A percentile compares a stretch with the other conserved stretches of the same genome.
phyloP scores from a whole-genome alignment of 2,113 vertebrate genomes.

The Gila orcuttii region DNA sequence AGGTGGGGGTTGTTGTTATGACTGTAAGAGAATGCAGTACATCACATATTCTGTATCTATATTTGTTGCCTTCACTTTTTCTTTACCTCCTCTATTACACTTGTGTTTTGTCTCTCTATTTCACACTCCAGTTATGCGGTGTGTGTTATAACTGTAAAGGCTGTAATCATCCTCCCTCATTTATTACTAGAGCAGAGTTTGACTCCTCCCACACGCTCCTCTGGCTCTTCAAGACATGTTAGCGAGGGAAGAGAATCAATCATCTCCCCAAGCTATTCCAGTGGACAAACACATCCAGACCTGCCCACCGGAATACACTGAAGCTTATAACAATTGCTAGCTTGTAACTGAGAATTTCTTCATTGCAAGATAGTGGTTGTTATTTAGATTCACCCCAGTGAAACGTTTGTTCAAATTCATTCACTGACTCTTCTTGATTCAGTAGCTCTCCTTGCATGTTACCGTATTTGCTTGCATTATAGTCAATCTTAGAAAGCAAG shows the following conservation, averaged over 20 bases:
- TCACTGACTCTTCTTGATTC: neutral
- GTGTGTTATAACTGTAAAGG: constrained; percentile 20
- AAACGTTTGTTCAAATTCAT: neutral
- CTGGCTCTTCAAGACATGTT: constrained; percentile 2
- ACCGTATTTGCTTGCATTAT: neutral
- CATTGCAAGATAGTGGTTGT: neutral
- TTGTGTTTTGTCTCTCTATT: constrained; percentile 7
- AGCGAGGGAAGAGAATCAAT: neutral
- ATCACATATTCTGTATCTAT: neutral
- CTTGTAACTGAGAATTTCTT: neutral
- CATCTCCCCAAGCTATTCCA: neutral
- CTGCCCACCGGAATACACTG: constrained; percentile 12
- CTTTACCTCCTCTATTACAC: neutral
- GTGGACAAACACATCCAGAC: neutral
- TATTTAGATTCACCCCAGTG: neutral
- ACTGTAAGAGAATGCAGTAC: constrained; percentile 17
- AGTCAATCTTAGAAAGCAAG: neutral
- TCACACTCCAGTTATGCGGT: neutral
- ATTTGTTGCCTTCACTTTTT: constrained; percentile 4
- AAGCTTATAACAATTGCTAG: neutral
- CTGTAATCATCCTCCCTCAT: neutral
- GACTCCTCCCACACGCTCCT: constrained; percentile 8
- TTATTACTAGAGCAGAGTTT: constrained; percentile 35
- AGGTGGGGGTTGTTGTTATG: neutral
- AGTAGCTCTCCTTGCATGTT: neutral